These are phyloP conservation scores for Cryptus viduatorius DNA, from an alignment of 2,888 invertebrate species.

Conservation along the genomic window DNA sequence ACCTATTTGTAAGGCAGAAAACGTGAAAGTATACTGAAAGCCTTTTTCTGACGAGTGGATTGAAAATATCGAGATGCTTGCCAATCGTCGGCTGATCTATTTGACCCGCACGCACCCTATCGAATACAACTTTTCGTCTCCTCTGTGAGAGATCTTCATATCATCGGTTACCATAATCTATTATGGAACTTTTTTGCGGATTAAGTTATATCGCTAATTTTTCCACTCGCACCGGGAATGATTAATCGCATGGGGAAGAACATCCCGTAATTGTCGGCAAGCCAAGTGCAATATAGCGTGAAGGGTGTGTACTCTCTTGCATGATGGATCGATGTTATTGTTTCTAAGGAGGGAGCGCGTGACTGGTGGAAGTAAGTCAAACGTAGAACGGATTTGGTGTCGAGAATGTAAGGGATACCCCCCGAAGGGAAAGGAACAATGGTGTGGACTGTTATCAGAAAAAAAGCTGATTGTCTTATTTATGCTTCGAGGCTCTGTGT, in stretches of 20 bases:
- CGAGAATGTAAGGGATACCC: constrained; percentile 15
- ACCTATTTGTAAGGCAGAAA: neutral
- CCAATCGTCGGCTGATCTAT: neutral
- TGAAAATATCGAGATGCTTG: neutral
- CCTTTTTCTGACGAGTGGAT: constrained; percentile 10
- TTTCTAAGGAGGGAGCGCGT: constrained; percentile 35
- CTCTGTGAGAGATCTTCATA: neutral
- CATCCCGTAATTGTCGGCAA: constrained; percentile 5
- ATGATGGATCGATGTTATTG: constrained; percentile 60
- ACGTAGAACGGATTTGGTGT: constrained; percentile 24
- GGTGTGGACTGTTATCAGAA: neutral
- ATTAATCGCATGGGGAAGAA: constrained; percentile 20
- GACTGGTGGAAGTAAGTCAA: constrained; percentile 48
- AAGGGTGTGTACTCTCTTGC: neutral
- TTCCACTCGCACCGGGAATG: constrained; percentile 6
- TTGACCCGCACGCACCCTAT: neutral
- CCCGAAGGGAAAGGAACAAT: constrained; percentile 8
- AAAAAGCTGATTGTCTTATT: constrained; percentile 52
- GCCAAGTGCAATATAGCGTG: neutral
- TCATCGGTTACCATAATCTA: neutral
- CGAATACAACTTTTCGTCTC: neutral
- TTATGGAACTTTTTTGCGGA: constrained; percentile 9
- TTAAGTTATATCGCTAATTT: constrained; percentile 21
- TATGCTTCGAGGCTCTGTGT: constrained; percentile 19
- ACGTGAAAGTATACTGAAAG: neutral